Conservation (phyloP, 2,113 vertebrate genomes). For the Pomatostomus ruficeps region DNA sequence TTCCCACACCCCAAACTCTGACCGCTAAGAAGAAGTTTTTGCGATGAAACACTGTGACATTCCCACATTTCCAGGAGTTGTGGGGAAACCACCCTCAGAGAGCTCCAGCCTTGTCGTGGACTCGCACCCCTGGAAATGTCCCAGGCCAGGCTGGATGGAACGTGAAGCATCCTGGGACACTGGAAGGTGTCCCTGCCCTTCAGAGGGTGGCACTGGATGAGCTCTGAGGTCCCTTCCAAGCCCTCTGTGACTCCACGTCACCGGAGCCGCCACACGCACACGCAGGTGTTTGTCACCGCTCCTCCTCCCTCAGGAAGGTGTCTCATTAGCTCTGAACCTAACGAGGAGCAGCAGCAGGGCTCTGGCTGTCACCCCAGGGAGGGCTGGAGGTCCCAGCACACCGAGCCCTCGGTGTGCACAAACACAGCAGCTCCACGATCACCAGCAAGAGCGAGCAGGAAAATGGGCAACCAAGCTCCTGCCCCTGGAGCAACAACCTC, state of each 20-base stretch:
- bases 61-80: background rate
- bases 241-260: background rate
- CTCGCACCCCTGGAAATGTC: background rate
- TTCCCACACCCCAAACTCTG: background rate
- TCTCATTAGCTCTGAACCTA: background rate
- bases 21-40: background rate
- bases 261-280: background rate
- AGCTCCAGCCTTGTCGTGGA: background rate
- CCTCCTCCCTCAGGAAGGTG: background rate
- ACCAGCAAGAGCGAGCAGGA: background rate
- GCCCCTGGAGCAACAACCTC: background rate
- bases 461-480: background rate
- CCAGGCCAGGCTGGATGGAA: rapidly evolving
- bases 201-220: background rate
- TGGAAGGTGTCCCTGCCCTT: background rate
- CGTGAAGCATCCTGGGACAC: background rate
- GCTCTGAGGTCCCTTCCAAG: background rate
- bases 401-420: rapidly evolving
- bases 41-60: rapidly evolving
- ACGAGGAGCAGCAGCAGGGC: background rate
- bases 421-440: background rate
- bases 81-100: background rate
- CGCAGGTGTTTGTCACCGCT: rapidly evolving
- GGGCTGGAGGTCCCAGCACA: background rate
- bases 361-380: background rate